Conservation (phyloP, 2,113 vertebrate species). For the Gila orcuttii region DNA sequence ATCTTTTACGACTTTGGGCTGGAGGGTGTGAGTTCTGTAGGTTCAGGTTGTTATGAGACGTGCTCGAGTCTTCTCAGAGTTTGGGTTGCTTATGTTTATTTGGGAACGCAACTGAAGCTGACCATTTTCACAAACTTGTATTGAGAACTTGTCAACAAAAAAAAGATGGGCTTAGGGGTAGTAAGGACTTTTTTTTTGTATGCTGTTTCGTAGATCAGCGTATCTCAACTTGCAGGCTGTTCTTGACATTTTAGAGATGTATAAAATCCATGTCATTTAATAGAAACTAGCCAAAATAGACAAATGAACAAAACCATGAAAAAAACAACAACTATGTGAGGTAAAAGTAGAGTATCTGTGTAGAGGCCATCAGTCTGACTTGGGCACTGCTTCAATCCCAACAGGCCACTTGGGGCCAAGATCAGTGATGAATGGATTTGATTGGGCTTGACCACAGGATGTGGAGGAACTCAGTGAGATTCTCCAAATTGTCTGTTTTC, state of each 20-base stretch:
- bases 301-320: neutral
- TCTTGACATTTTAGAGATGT: neutral
- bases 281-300: neutral
- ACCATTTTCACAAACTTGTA: too few species aligned
- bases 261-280: neutral
- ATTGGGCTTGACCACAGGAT: neutral
- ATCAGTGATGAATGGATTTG: slow-evolving; percentile 11
- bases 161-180: too few species aligned
- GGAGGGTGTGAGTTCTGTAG: neutral
- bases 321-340: neutral
- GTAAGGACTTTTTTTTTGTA: too few species aligned
- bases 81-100: too few species aligned
- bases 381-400: slow-evolving; percentile 19
- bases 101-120: too few species aligned
- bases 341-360: neutral
- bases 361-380: neutral
- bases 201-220: neutral
- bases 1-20: neutral
- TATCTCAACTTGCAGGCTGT: neutral
- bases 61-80: neutral
- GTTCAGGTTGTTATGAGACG: neutral
- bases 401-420: neutral
- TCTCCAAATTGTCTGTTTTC: neutral
- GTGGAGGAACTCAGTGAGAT: neutral
- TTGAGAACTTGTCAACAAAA: too few species aligned